Evolutionary conservation across 2,797 vertebrate genomes (phyloP).

Genomic region (Vultur gryphus): DNA sequence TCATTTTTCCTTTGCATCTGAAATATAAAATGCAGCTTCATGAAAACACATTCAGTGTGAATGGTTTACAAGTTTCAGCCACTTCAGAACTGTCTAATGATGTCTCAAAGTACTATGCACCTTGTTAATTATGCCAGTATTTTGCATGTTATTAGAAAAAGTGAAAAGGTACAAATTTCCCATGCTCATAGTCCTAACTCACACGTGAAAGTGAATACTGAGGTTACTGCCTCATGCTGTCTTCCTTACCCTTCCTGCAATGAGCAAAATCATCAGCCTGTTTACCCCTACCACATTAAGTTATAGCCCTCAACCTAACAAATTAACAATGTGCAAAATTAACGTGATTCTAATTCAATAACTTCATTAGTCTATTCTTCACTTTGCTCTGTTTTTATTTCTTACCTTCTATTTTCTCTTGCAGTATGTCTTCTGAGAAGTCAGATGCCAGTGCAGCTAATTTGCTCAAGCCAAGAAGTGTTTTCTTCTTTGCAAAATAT

Average conservation of each 20-base stretch:
- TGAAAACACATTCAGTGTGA: not conserved
- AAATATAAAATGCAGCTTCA: not conserved
- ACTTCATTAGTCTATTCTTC: not conserved
- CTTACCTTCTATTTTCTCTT: conserved; percentile 87
- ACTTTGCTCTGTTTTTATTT: not conserved
- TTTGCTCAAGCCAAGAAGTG: conserved; percentile 94
- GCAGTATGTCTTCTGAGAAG: conserved; percentile 78
- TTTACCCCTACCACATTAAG: not conserved
- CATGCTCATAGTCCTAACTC: not conserved
- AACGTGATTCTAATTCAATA: not conserved
- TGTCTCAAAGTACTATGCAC: not conserved
- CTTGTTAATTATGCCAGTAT: not conserved
- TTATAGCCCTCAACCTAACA: not conserved
- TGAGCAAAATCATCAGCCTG: not conserved
- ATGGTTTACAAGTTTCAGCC: not conserved
- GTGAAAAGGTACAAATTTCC: not conserved
- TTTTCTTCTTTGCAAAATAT: conserved; percentile 96
- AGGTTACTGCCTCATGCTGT: not conserved
- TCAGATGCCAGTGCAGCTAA: conserved; percentile 87
- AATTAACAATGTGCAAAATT: not conserved
- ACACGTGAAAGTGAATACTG: not conserved
- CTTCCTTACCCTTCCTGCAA: not conserved
- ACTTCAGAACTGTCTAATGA: not conserved
- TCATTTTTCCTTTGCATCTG: not conserved
- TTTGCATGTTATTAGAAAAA: not conserved